Percentiles rank a stretch among this genome's conserved stretches.
Conservation (phyloP, 2,113 vertebrate species). For the Grantiella picta region DNA sequence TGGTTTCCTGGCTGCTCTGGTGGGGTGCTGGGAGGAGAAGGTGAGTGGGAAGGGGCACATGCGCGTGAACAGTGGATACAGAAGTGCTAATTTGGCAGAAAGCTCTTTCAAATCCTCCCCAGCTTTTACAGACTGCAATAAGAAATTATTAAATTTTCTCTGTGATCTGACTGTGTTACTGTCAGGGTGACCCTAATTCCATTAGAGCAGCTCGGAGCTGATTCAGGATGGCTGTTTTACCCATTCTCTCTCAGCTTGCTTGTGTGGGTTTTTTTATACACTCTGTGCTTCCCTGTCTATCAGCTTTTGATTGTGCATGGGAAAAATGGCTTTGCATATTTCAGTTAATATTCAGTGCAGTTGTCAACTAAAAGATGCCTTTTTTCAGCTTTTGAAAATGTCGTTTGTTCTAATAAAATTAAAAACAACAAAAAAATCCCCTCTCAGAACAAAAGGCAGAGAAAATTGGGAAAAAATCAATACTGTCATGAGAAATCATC, state of each 20-base stretch:
- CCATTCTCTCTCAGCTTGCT: constrained; percentile 45
- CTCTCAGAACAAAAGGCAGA: not conserved
- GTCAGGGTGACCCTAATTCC: constrained; percentile 72
- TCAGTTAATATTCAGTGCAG: constrained; percentile 61
- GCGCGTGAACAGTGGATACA: fast-evolving
- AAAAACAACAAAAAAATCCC: not conserved
- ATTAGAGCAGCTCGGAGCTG: constrained; percentile 61
- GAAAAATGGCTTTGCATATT: constrained; percentile 56
- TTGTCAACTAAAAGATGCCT: constrained; percentile 41
- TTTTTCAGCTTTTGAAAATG: constrained; percentile 38
- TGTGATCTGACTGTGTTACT: constrained; percentile 60
- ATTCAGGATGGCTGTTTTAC: constrained; percentile 65
- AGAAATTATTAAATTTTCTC: constrained; percentile 61
- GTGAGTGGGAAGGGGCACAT: not conserved
- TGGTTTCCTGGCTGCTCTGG: fast-evolving
- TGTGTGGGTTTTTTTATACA: not conserved
- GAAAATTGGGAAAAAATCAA: constrained; percentile 16
- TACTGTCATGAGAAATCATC: not conserved
- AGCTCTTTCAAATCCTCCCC: constrained; percentile 13
- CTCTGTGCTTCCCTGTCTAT: constrained; percentile 26
- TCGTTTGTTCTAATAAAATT: constrained; percentile 48
- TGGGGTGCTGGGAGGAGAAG: not conserved
- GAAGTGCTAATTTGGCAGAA: constrained; percentile 43
- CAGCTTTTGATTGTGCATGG: constrained; percentile 33
- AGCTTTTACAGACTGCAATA: constrained; percentile 25